Evolutionary conservation across 1,140 invertebrate genomes (phyloP).

Genomic region (Tetramorium simillimum): DNA sequence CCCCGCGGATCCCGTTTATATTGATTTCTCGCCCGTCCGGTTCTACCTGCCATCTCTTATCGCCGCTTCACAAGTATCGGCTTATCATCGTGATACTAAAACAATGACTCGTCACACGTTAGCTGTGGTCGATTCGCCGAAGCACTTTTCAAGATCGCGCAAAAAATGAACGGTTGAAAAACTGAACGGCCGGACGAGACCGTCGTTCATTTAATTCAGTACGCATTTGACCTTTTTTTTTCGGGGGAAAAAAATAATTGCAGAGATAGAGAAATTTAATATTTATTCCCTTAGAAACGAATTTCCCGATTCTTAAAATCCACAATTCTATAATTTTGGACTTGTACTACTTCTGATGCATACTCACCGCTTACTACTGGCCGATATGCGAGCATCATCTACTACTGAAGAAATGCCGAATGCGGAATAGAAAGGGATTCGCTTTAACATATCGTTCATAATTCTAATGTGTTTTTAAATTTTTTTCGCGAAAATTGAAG

Average conservation of each 20-base stretch:
- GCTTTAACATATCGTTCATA: background rate
- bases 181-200: background rate
- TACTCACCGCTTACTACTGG: background rate
- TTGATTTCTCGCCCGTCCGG: constrained; percentile 62
- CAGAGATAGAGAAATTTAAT: background rate
- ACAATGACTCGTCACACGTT: background rate
- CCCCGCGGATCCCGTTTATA: constrained; percentile 43
- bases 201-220: background rate
- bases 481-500: too few species aligned
- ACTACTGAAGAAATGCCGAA: background rate
- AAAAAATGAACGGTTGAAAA: background rate
- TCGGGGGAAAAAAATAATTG: background rate
- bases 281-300: background rate
- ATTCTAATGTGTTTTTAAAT: too few species aligned
- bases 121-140: background rate
- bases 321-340: background rate
- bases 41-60: constrained; percentile 80
- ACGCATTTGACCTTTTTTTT: background rate
- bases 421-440: constrained; percentile 18
- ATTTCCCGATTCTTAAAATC: background rate
- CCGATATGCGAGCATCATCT: background rate
- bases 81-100: constrained; percentile 33
- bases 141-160: background rate
- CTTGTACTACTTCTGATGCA: background rate
- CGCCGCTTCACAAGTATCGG: constrained; percentile 28